Base-by-base conservation (phyloP, 2,888 invertebrate species). In the Calameuta pallipes region DNA sequence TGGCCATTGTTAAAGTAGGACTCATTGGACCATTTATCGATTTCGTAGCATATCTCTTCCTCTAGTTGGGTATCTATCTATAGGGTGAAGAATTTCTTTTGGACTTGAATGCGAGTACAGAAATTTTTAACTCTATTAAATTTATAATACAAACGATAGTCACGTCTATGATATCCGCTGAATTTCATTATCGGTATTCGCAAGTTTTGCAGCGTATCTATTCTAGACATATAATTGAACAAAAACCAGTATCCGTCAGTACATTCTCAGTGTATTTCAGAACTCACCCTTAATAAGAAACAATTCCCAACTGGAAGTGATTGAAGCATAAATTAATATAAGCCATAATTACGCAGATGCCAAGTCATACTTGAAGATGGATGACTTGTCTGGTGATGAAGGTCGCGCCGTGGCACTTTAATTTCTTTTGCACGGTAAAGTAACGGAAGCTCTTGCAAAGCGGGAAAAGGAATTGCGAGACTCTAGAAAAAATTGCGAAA, bases 11-110 rank as follows among this genome's bases (percentile, higher is more conserved):
- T 33, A 71, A 71, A 71, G 71, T 71, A 15, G 71, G n/a, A n/a
- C n/a, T n/a, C 33, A 71, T 71, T 71, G 71, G 71, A 71, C 71
- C 31, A 34, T 71, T 71, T 71, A 71, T 71, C 31, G 71, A 71
- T 71, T 71, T 71, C 71, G 71, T 23, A 56, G 56, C 56, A 9
- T 56, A 56, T 56, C 56, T 56, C 56, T 56, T 56, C 56, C 56
- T 41, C 15, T 41, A 56, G 23, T 56, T 23, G 56, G 23, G 56
- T 56, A 56, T 56, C 56, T 23, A 23, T 56, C 56, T 56, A 56
- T 9, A 56, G 23, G 56, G 56, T 56, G 56, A 56, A 23, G 56
- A 23, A 56, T 56, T 56, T 56, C 56, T 56, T 56, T 56, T 23
- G 9, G 9, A 56, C 56, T 56, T 23, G 23, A 23, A 15, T 56